A percentile compares a stretch with the other conserved stretches of the same genome.
Evolutionary conservation across 2,797 vertebrate species (phyloP).

Genomic region (Pangasius macronema): DNA sequence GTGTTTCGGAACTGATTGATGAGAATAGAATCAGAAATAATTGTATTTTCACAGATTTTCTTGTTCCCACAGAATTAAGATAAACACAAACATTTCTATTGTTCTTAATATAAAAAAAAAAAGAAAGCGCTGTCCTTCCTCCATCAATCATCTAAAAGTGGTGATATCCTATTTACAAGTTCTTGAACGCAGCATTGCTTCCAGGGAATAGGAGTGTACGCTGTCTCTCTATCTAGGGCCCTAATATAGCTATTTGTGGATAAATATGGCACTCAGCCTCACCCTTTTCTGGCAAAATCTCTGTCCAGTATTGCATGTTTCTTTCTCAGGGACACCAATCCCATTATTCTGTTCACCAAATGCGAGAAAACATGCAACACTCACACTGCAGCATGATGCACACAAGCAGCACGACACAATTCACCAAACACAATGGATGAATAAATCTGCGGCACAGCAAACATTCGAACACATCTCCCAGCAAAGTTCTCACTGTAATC

Average conservation of each 20-base stretch:
- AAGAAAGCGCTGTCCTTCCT: not conserved
- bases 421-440: not conserved
- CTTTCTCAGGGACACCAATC: not conserved
- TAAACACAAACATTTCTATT: not conserved
- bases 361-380: not conserved
- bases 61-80: not conserved
- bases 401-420: not conserved
- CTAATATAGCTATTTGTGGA: not conserved
- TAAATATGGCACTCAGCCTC: not conserved
- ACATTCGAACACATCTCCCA: not conserved
- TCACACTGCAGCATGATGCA: not conserved
- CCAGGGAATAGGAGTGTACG: not conserved
- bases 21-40: not conserved
- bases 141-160: not conserved
- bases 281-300: not conserved
- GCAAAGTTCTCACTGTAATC: slow-evolving; percentile 14
- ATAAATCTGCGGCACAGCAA: not conserved
- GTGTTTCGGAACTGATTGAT: not conserved
- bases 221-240: not conserved
- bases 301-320: not conserved
- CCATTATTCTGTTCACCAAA: not conserved
- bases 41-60: not conserved
- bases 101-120: not conserved
- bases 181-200: not conserved
- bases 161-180: not conserved